Base-by-base conservation (phyloP, 2,888 invertebrate genomes). In the Ferdinandea cuprea region DNA sequence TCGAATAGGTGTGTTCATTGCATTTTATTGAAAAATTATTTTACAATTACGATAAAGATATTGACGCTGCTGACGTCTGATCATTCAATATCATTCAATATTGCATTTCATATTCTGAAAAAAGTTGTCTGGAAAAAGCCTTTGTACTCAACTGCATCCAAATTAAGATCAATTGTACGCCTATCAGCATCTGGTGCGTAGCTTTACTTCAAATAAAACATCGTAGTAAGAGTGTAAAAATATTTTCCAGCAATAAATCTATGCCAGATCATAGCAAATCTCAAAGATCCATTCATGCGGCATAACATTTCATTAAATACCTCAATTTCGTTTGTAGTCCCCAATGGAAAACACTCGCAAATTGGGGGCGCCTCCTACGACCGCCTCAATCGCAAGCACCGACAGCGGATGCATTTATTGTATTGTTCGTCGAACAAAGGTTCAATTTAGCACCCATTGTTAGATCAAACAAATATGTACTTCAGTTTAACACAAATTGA, bases 391-490 rank as follows among this genome's bases (percentile, higher is more conserved):
- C 32, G 25, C 50, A 63, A 17, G 35, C 37, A 54, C 37, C 40
- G 44, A 28, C 30, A 32, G 54, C 54, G 54, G 48, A 66, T 54
- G 54, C 17, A 50, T 48, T 71, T 19, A 63, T 66, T 32, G 30
- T 48, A 61, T 68, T 73, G 74, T 74, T 35, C 11, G 1, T 8
- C 42, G 15, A 35, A 68, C 59, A 79, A 63, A 78, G 32, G 19
- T 11, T 3, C 54, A 54, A 25, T 52, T 44, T 17, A 6, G 30
- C 13, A 4, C 13, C 17, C 35, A 25, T 40, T 48, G 54, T 35
- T 32, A 15, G 8, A 46, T 11, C 37, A 11, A 2, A 11, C n/a
- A 17, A 2, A 11, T 8, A 17, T 13, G n/a, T 8, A 68, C 19
- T 40, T 30, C 4, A 32, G 9, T 17, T 59, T 50, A 59, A 15